A percentile compares a stretch with the other conserved stretches of the same genome.
Conservation (phyloP, 2,113 vertebrate species). For the Chloebia gouldiae region DNA sequence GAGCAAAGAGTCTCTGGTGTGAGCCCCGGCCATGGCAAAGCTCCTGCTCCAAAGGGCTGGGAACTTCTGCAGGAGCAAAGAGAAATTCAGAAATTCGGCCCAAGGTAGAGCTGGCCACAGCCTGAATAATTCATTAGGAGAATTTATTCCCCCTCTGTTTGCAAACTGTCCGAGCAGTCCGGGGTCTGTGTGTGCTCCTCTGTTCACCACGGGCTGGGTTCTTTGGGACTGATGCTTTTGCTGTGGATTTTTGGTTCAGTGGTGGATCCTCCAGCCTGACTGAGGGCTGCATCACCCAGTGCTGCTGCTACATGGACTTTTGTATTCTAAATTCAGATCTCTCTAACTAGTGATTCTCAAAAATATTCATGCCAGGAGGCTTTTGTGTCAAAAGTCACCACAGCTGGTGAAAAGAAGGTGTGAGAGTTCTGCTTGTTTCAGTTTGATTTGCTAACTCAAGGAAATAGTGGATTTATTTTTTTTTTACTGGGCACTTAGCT, state of each 20-base stretch:
- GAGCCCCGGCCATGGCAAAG: fast-evolving
- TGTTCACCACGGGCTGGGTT: fast-evolving
- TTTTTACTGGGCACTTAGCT: neutral
- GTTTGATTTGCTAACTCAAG: neutral
- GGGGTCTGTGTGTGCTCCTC: neutral
- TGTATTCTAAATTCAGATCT: neutral
- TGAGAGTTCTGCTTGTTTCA: neutral
- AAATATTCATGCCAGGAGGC: neutral
- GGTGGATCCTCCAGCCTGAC: fast-evolving
- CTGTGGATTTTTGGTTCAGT: neutral
- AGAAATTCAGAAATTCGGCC: neutral
- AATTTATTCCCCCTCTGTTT: neutral
- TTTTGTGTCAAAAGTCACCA: neutral
- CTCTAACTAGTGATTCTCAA: neutral
- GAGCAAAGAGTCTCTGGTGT: neutral
- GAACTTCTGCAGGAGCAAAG: neutral
- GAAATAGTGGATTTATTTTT: neutral
- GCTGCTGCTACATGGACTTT: fast-evolving
- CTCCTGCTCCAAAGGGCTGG: neutral
- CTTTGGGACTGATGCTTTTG: neutral
- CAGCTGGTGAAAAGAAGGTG: neutral
- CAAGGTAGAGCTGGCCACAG: neutral
- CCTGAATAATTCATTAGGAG: neutral
- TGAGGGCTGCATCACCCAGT: fast-evolving
- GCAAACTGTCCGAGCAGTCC: neutral